phyloP scores from a whole-genome alignment of 2,888 invertebrate genomes.

The Apeira syringaria region DNA sequence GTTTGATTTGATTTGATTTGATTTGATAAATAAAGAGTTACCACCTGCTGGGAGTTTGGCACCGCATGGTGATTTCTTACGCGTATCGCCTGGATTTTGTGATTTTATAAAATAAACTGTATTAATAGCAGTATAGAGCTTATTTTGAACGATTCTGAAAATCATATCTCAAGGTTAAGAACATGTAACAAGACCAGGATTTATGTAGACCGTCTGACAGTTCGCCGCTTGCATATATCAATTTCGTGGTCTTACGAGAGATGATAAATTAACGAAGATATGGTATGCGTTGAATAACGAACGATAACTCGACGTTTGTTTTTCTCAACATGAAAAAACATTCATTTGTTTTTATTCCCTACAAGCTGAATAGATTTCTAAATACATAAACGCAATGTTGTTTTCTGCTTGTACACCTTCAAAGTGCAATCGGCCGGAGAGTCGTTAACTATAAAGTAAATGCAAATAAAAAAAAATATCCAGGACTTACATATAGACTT shows the following conservation, averaged over 20 bases:
- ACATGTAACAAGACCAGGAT: constrained; percentile 50
- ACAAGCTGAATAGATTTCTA: no score
- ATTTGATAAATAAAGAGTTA: constrained; percentile 70
- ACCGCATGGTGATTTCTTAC: constrained; percentile 52
- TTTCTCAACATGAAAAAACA: no score
- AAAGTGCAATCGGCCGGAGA: no score
- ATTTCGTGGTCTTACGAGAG: constrained; percentile 55
- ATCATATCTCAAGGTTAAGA: constrained; percentile 46
- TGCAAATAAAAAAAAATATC: no score
- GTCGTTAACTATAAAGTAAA: no score
- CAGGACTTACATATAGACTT: no score
- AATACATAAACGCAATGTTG: no score
- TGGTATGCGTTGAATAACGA: constrained; percentile 46
- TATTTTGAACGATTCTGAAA: constrained; percentile 25
- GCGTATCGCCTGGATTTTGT: constrained; percentile 5
- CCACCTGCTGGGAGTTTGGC: constrained; percentile 67
- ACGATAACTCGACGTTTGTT: constrained; percentile 37
- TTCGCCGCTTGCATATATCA: constrained; percentile 61
- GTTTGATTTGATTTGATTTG: no score
- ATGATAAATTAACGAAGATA: constrained; percentile 70
- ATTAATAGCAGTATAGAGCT: constrained; percentile 24
- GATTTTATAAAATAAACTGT: constrained; percentile 1
- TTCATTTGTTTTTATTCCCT: constrained; percentile 26
- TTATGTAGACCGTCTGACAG: constrained; percentile 47
- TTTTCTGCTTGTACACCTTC: no score